Base-by-base conservation (phyloP, 1,140 invertebrate genomes). In the Harpegnathos saltator region DNA sequence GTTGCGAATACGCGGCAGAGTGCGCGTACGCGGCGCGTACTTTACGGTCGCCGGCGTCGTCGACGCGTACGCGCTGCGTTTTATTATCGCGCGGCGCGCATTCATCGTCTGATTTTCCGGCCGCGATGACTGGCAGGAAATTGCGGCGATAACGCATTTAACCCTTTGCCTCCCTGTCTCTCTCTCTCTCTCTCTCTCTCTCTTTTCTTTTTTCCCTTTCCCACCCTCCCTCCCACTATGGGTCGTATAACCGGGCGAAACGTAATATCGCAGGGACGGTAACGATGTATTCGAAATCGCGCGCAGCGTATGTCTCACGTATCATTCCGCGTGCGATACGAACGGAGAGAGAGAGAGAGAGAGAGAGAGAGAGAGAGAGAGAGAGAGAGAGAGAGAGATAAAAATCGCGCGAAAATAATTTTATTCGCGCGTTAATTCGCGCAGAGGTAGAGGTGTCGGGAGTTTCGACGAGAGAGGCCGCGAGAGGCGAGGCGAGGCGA, bases 71-170 rank as follows among this genome's bases (percentile, higher is more conserved):
- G 29, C 29, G 50, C 52, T 33, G 19, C 17, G 65, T 80, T 80
- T 80, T 80, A 71, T 58, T 78, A 78, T 78, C 24, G 52, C 54
- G 29, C 29, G 29, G 17, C 24, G n/a, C 33, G 52, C 71, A 71
- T 71, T 69, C 63, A 26, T 29, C 9, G 75, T 26, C 29, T 71
- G 65, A 80, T 80, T 71, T 80, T 71, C 75, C 65, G 52, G 33
- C 24, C 33, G 52, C 44, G 73, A 75, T 52, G 59, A 75, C 59
- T 65, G 26, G 44, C 52, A 24, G 52, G 62, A 80, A 78, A 78
- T 78, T 78, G 75, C 52, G 75, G 56, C 66, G 78, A 73, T 71
- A 73, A 74, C 19, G 44, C 22, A 52, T 82, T 82, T 73, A 73
- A 82, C 68, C 68, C 33, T 58, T 77, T 83, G 50, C 22, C 54